phyloP scores from a whole-genome alignment of 2,113 vertebrate genomes.

The Zosterops hypoxanthus region DNA sequence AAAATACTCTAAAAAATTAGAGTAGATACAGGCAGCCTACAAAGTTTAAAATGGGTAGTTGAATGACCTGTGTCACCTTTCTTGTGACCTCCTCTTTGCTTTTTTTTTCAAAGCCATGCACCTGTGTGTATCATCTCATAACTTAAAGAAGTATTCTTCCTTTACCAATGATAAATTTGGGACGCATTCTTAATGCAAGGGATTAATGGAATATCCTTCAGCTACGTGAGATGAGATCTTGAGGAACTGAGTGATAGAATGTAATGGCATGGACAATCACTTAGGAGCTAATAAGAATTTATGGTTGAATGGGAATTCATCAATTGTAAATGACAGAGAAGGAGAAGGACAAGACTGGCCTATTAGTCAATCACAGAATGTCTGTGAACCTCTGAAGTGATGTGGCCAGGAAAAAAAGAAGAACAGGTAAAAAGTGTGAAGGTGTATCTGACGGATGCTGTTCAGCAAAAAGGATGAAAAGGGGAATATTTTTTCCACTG shows the following conservation, averaged over 20 bases:
- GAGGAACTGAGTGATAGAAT: slow-evolving; percentile 20
- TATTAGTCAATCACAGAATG: slow-evolving; percentile 45
- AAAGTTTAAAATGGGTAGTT: not conserved
- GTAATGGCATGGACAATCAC: slow-evolving; percentile 36
- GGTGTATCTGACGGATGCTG: not conserved
- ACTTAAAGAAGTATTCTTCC: not conserved
- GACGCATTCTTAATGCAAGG: not conserved
- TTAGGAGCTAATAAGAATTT: slow-evolving; percentile 65
- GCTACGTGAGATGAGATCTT: slow-evolving; percentile 26
- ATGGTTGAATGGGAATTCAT: slow-evolving; percentile 54
- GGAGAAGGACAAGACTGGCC: slow-evolving; percentile 41
- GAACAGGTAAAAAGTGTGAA: not conserved
- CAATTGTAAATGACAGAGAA: slow-evolving; percentile 57
- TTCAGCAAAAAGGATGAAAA: not conserved
- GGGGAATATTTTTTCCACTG: not conserved
- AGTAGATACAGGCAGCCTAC: not conserved
- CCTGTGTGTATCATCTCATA: not conserved
- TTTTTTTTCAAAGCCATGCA: not conserved
- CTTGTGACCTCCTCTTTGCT: not conserved
- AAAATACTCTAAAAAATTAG: not conserved
- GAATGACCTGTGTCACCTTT: not conserved
- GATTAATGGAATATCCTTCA: slow-evolving; percentile 55
- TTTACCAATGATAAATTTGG: slow-evolving; percentile 21
- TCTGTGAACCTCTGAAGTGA: slow-evolving; percentile 16
- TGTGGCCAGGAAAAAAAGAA: not conserved